Evolutionary conservation across 2,797 vertebrate genomes (phyloP), one percentile per base, ranked within the genome.

Genomic region (Malurus splendens): DNA sequence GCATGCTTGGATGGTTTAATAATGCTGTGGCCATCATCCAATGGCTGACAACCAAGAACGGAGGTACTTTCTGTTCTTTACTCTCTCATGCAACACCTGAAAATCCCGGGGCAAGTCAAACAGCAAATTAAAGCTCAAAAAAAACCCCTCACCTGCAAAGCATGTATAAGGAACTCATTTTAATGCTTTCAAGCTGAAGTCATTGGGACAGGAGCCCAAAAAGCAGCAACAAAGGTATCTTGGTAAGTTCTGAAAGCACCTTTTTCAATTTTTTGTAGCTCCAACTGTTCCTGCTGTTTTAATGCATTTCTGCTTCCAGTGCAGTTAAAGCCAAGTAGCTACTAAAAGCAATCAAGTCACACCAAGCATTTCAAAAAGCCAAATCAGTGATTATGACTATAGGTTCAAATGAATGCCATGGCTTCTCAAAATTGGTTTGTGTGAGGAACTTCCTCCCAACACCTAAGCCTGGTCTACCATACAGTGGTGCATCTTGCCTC

Each of bases 1-100:
- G 98, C 98, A 95, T 98, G 98, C 98, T 98, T 97, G 97, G 97
- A 97, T 98, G 97, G 97, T 98, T 99, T 98, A 99, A 99, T 99
- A 99, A 98, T 98, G 95, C 93, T 73, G 96, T 99, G 98, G 98
- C 98, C 97, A 95, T 95, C 96, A 90, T 99, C 99, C 98, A 99
- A 97, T 97, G 97, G 97, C 97, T 97, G 96, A 98, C 97, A 98
- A 97, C 97, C 98, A 97, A 97, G 94, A 90, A 95, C 96, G 96
- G 94, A 97, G 95, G 96, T 96, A 96, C 94, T 38, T 90, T 96
- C 96, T 97, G 97, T 97, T 96, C 98, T 98, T 97, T 97, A 97
- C 97, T 97, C 97, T 96, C 97, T 96, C 97, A 89, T 96, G 96
- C 96, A 98, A 98, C 98, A 98, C 98, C 98, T 98, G 98, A 98